A percentile compares a stretch with the other conserved stretches of the same genome.
Evolutionary conservation across 2,113 vertebrate species (phyloP).

Genomic region (Paradoxurus hermaphroditus): DNA sequence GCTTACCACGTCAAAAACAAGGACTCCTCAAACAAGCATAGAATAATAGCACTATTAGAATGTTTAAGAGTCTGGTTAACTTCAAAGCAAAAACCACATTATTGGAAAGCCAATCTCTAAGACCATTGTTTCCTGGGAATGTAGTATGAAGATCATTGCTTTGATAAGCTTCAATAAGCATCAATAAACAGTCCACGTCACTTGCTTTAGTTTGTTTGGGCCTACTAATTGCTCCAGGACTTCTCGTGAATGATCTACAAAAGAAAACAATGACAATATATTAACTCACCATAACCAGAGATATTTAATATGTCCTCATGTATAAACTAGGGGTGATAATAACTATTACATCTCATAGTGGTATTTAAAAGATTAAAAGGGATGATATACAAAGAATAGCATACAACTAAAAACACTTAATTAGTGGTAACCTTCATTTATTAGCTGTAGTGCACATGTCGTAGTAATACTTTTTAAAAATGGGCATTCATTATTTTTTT

Average conservation of each 20-base stretch:
- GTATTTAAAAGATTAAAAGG: neutral
- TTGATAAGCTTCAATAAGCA: slow-evolving; percentile 54
- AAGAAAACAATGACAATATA: slow-evolving; percentile 35
- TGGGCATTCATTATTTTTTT: neutral
- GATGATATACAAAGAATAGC: neutral
- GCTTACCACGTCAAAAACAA: neutral
- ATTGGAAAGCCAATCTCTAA: neutral
- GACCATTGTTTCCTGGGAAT: slow-evolving; percentile 24
- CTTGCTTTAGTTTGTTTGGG: slow-evolving; percentile 88
- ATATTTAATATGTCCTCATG: slow-evolving; percentile 4
- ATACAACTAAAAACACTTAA: neutral
- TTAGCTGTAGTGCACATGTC: neutral
- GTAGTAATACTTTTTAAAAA: neutral
- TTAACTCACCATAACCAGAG: slow-evolving; percentile 48
- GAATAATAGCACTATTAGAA: neutral
- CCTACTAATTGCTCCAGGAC: slow-evolving; percentile 85
- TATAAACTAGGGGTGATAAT: neutral
- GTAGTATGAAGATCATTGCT: neutral
- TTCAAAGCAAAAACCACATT: slow-evolving; percentile 29
- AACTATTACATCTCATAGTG: neutral
- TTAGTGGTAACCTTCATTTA: neutral
- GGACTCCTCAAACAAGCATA: neutral
- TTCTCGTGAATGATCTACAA: slow-evolving; percentile 87
- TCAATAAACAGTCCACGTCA: slow-evolving; percentile 91
- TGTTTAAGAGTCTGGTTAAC: slow-evolving; percentile 20